Conservation (phyloP, 2,797 vertebrate species). For the Emys orbicularis region DNA sequence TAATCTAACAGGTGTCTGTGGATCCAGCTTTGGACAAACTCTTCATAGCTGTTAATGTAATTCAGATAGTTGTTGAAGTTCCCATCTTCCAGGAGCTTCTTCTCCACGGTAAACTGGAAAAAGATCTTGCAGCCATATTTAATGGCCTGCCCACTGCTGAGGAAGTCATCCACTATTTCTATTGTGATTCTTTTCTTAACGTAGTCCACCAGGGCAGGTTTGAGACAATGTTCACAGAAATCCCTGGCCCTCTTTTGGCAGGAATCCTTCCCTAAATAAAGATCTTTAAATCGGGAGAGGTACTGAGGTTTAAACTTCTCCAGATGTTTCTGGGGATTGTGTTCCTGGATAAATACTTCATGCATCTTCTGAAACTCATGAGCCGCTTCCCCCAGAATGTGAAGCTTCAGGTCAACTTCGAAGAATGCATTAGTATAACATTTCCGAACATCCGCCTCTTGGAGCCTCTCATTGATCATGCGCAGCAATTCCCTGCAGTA, state of each 20-base stretch:
- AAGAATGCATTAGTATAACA: too few relatives aligned
- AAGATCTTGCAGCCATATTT: conserved; percentile 62
- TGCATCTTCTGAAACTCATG: too few relatives aligned
- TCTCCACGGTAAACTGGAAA: conserved; percentile 57
- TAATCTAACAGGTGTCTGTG: conserved; percentile 2
- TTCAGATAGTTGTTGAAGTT: conserved; percentile 40
- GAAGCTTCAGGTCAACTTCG: too few relatives aligned
- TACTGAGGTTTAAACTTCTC: neutral
- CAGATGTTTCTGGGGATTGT: conserved; percentile 39
- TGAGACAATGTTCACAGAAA: conserved; percentile 70
- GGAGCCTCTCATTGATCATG: too few relatives aligned
- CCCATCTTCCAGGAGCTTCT: conserved; percentile 76
- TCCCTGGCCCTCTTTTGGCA: conserved; percentile 60
- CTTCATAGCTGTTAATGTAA: neutral
- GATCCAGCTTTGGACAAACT: conserved; percentile 52
- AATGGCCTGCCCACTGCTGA: conserved; percentile 39
- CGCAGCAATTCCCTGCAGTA: too few relatives aligned
- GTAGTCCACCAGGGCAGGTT: conserved; percentile 66
- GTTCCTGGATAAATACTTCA: too few relatives aligned
- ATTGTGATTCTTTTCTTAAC: conserved; percentile 73
- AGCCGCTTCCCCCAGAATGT: too few relatives aligned
- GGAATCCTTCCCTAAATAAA: conserved; percentile 67
- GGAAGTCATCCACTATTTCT: conserved; percentile 71
- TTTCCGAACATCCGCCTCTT: too few relatives aligned
- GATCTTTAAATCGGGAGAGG: neutral